Percentiles rank a stretch among this genome's conserved stretches.
phyloP scores from a whole-genome alignment of 2,113 vertebrate species.

The Prionailurus bengalensis region DNA sequence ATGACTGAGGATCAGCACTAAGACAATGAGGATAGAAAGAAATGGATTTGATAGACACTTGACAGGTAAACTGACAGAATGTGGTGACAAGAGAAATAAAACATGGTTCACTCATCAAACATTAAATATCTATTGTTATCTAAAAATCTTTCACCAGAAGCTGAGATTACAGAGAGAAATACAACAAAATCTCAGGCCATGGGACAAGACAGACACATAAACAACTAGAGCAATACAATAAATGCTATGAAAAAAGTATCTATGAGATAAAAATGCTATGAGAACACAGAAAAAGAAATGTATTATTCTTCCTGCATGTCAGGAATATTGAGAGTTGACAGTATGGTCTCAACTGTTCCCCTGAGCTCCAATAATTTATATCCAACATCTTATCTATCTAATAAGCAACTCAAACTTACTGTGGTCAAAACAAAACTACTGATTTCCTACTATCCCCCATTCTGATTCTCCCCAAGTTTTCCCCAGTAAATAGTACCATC shows the following conservation, averaged over 20 bases:
- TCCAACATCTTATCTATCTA: neutral
- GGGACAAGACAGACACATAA: neutral
- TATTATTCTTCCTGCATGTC: neutral
- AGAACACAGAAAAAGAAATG: neutral
- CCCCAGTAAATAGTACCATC: neutral
- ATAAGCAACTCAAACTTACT: neutral
- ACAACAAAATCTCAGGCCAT: neutral
- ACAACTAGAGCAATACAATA: neutral
- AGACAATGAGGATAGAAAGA: neutral
- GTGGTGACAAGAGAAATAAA: neutral
- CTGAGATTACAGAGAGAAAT: neutral
- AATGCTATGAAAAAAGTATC: neutral
- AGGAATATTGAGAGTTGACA: neutral
- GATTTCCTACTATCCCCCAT: neutral
- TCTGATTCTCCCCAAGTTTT: neutral
- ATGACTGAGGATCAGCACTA: neutral
- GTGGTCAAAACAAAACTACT: conserved; percentile 9
- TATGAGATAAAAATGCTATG: neutral
- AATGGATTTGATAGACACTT: neutral
- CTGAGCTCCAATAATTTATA: neutral
- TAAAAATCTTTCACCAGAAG: neutral
- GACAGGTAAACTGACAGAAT: neutral
- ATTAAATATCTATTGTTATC: neutral
- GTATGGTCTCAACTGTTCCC: neutral
- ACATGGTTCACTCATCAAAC: neutral